Evolutionary conservation across 1,140 invertebrate genomes (phyloP).

Genomic region (Elymnias hypermnestra): DNA sequence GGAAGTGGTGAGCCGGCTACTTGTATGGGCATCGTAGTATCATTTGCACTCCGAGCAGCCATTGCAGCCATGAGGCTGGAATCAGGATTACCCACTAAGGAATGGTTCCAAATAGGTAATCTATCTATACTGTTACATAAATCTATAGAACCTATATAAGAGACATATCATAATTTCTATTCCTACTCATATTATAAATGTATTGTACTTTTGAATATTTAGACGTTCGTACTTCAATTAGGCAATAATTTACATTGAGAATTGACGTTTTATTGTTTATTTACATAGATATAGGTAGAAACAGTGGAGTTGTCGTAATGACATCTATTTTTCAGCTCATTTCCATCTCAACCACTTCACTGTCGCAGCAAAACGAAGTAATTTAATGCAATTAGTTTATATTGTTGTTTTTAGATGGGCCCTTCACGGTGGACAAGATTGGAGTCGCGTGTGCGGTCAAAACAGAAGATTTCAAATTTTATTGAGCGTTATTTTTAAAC

Average conservation of each 20-base stretch:
- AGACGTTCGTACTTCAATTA: too few species aligned
- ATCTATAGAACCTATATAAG: too few species aligned
- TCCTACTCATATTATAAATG: too few species aligned
- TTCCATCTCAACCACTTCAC: too few species aligned
- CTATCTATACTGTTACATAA: too few species aligned
- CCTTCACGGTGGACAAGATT: conserved; percentile 60
- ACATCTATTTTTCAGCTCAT: too few species aligned
- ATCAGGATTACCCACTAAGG: conserved; percentile 48
- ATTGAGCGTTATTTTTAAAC: conserved; percentile 5
- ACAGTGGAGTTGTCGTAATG: too few species aligned
- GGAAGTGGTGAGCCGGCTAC: conserved; percentile 87
- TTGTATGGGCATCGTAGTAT: conserved; percentile 79
- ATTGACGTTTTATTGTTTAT: too few species aligned
- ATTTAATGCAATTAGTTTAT: not conserved
- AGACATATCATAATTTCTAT: too few species aligned
- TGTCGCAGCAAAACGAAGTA: not conserved
- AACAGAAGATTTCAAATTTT: conserved; percentile 29
- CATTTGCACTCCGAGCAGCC: conserved; percentile 84
- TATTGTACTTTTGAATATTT: too few species aligned
- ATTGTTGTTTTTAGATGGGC: conserved; percentile 44
- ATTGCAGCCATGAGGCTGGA: conserved; percentile 80
- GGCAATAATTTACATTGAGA: too few species aligned
- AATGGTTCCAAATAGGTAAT: conserved; percentile 52
- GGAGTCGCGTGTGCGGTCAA: conserved; percentile 42
- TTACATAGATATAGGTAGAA: too few species aligned